Conservation (phyloP, 2,888 invertebrate genomes). For the Byasa hedistus region DNA sequence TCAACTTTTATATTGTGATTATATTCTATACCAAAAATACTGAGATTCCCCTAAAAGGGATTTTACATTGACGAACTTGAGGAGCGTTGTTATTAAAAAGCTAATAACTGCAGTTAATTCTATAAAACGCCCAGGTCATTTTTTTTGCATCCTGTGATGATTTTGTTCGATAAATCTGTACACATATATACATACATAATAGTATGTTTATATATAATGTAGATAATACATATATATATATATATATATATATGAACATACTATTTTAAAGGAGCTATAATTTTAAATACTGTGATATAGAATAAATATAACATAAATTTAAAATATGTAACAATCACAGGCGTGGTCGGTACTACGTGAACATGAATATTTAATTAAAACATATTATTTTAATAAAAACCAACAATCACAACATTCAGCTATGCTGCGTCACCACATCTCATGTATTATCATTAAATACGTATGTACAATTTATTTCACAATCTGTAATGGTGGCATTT, state of each 20-base stretch:
- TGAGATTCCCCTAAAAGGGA: neutral
- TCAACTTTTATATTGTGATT: neutral
- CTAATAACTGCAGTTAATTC: neutral
- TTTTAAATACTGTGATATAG: neutral
- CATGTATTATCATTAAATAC: too few species aligned
- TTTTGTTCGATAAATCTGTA: too few species aligned
- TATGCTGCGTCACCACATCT: too few species aligned
- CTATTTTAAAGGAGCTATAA: neutral
- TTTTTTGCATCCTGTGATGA: neutral
- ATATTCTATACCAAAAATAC: neutral
- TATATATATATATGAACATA: neutral
- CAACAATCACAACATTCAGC: too few species aligned
- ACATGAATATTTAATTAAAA: neutral
- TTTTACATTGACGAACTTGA: neutral
- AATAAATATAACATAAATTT: neutral
- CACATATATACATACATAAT: too few species aligned
- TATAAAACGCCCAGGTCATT: neutral
- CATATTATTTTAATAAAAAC: too few species aligned
- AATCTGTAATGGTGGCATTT: too few species aligned
- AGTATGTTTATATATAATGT: too few species aligned
- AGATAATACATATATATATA: too few species aligned
- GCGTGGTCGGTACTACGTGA: neutral
- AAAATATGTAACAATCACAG: neutral
- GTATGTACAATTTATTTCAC: too few species aligned
- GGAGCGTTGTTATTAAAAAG: neutral